Evolutionary conservation across 2,113 vertebrate genomes (phyloP).

Genomic region (Isurus oxyrinchus): DNA sequence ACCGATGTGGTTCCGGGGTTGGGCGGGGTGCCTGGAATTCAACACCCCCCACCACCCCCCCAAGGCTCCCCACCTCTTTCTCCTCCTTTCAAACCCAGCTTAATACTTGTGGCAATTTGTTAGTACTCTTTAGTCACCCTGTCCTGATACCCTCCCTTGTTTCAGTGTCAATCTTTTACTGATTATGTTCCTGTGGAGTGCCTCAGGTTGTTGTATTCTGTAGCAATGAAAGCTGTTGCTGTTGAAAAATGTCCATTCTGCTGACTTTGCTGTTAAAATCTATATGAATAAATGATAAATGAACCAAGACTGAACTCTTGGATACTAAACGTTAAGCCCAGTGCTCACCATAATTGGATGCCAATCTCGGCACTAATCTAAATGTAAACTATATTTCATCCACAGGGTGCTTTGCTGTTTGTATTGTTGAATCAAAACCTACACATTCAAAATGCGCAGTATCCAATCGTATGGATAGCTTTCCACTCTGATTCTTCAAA

Average conservation of each 20-base stretch:
- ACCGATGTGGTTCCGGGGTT: no score
- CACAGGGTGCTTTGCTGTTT: neutral
- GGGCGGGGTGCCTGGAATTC: no score
- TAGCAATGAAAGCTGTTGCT: neutral
- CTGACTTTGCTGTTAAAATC: neutral
- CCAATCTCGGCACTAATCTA: neutral
- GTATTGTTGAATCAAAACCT: neutral
- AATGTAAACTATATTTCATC: neutral
- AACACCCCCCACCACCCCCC: no score
- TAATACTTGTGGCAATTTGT: neutral
- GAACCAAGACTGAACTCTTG: neutral
- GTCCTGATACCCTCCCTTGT: neutral
- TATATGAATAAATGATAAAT: conserved; percentile 1
- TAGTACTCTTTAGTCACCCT: neutral
- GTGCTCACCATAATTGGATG: neutral
- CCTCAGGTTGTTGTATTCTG: neutral
- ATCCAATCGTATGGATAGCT: neutral
- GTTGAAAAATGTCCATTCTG: neutral
- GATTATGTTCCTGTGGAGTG: neutral
- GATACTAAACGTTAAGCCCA: neutral
- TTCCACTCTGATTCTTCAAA: neutral
- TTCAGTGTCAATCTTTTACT: neutral
- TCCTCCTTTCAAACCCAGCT: neutral
- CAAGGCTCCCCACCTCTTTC: no score
- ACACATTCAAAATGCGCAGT: neutral